A percentile compares a stretch with the other conserved stretches of the same genome.
phyloP scores from a whole-genome alignment of 2,113 vertebrate species.

The Trematomus loennbergii region DNA sequence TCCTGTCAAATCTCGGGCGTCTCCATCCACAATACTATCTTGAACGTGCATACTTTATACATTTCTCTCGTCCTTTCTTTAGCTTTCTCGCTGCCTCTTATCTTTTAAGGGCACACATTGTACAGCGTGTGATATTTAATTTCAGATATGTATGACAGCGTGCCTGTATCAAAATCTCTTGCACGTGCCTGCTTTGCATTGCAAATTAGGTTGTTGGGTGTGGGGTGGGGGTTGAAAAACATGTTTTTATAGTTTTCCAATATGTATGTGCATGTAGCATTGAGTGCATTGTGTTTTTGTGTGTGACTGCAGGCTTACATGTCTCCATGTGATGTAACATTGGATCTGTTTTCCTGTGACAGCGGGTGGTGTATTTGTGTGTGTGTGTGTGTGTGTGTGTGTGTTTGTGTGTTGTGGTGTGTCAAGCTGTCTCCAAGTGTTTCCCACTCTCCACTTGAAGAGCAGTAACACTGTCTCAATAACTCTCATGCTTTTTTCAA shows the following conservation, averaged over 20 bases:
- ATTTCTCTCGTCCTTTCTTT: slow-evolving; percentile 46
- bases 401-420: slow-evolving; percentile 33
- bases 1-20: slow-evolving; percentile 47
- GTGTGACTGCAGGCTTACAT: slow-evolving; percentile 22
- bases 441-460: slow-evolving; percentile 63
- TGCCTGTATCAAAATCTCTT: slow-evolving; percentile 4
- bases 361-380: neutral
- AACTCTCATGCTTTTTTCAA: slow-evolving; percentile 63
- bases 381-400: slow-evolving; percentile 27
- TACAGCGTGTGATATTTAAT: slow-evolving; percentile 64
- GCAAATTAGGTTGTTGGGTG: slow-evolving; percentile 15
- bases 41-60: slow-evolving; percentile 41
- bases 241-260: neutral
- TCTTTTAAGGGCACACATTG: slow-evolving; percentile 64
- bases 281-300: slow-evolving; percentile 5
- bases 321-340: neutral
- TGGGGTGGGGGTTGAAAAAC: neutral
- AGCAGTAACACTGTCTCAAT: slow-evolving; percentile 63
- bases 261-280: neutral
- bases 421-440: slow-evolving; percentile 62
- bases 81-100: slow-evolving; percentile 47
- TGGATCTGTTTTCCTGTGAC: slow-evolving; percentile 35
- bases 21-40: slow-evolving; percentile 55
- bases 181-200: slow-evolving; percentile 24
- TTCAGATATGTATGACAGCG: slow-evolving; percentile 65